Evolutionary conservation across 2,888 invertebrate species (phyloP), one percentile per base, ranked within the genome.

Genomic region (Hydraecia micacea): DNA sequence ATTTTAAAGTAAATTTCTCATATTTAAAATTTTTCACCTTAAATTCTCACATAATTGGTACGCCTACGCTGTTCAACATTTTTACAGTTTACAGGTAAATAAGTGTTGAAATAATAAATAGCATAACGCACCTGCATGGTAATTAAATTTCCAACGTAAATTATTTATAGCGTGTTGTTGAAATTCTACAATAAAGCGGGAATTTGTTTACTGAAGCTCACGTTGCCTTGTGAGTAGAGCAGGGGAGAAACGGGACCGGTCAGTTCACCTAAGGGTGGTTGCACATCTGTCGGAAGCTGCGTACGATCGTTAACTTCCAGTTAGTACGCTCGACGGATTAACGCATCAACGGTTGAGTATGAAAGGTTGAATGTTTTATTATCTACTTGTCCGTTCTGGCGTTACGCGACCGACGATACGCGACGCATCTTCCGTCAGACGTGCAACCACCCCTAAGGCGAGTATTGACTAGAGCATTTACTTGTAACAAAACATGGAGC

Each of bases 61-160:
- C 3, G 46, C 4, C 18, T 36, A 70, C 3, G 46, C 4, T 13
- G 39, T 63, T 49, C 6, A 25, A 39, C n/a, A 25, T 71, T 71
- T 80, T 75, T 58, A 39, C 7, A 46, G 62, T 28, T 46, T n/a
- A 36, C 52, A 25, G 21, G 18, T 72, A 71, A 70, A 49, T 58
- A 46, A 67, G 66, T 67, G 58, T 39, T 67, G 42, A 75, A 71
- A 71, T 71, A 83, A 68, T 70, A 70, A 83, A 71, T 36, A n/a
- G 15, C 69, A 46, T 46, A 69, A 55, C 49, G 49, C 36, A 71
- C 18, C 58, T 72, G 39, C 55, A 49, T 69, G 55, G 58, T 68
- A 75, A 80, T 84, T 82, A 70, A 78, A 83, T 75, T 70, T n/a
- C 28, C 49, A 73, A 72, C 70, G 39, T 69, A 68, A 77, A 77